Evolutionary conservation across 2,113 vertebrate species (phyloP).

Genomic region (Euleptes europaea): DNA sequence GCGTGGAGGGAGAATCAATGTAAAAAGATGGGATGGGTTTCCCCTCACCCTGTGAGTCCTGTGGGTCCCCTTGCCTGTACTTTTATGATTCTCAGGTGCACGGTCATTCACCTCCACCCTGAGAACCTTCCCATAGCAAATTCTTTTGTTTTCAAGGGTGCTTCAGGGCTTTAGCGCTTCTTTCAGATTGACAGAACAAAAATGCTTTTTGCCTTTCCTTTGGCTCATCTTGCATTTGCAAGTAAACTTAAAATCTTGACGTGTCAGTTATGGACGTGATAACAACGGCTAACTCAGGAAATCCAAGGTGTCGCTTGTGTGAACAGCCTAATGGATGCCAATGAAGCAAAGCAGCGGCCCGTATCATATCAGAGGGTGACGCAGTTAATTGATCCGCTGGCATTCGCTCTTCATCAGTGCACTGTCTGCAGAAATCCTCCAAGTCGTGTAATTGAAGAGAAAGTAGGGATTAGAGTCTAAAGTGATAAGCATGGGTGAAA

Average conservation of each 20-base stretch:
- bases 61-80: too few species aligned
- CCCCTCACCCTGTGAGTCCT: too few species aligned
- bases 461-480: not conserved
- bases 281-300: not conserved
- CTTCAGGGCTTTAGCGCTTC: not conserved
- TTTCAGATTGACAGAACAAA: not conserved
- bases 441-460: not conserved
- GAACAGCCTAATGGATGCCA: not conserved
- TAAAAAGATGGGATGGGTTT: too few species aligned
- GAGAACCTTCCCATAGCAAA: not conserved
- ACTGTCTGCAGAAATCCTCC: not conserved
- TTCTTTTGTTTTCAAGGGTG: not conserved
- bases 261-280: not conserved
- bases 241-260: not conserved
- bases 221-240: not conserved
- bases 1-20: too few species aligned
- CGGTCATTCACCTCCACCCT: too few species aligned
- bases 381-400: constrained; percentile 8
- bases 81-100: not conserved
- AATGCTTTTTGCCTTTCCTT: not conserved
- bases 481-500: fast-evolving
- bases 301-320: not conserved
- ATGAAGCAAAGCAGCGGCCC: not conserved
- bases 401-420: fast-evolving
- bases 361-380: not conserved